phyloP scores from a whole-genome alignment of 2,888 invertebrate genomes.

The Listrodromus nycthemerus region DNA sequence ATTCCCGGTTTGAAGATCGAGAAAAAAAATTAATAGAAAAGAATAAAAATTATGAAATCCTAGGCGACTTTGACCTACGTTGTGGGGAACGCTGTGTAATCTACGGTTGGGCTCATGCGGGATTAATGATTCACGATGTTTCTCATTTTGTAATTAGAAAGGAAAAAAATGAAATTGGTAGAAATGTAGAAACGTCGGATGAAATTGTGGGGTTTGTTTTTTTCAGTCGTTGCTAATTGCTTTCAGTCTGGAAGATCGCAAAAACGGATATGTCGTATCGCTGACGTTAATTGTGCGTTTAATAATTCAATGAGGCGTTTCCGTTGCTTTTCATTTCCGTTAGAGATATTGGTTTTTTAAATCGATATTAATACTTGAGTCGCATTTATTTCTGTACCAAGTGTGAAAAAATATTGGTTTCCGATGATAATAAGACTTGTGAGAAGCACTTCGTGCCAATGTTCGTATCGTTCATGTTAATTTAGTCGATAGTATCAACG shows the following conservation, averaged over 20 bases:
- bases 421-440: not conserved
- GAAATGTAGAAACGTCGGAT: not conserved
- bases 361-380: not conserved
- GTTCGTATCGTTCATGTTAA: not conserved
- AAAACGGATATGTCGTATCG: not conserved
- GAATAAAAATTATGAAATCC: constrained; percentile 22
- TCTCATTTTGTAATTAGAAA: constrained; percentile 23
- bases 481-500: not conserved
- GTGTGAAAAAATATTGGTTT: not conserved
- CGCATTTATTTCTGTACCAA: not conserved
- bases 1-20: constrained; percentile 36
- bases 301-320: not conserved
- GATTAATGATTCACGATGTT: constrained; percentile 35
- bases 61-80: constrained; percentile 47
- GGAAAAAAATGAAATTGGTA: constrained; percentile 8
- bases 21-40: constrained; percentile 13
- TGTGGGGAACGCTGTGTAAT: constrained; percentile 21
- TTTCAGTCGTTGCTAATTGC: not conserved
- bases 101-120: not conserved
- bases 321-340: not conserved
- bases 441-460: not conserved
- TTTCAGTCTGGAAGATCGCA: not conserved
- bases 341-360: not conserved
- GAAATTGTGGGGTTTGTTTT: not conserved
- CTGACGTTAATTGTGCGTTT: not conserved